Evolutionary conservation across 1,140 invertebrate genomes (phyloP).

Genomic region (Pseudomyrmex dendroicus): DNA sequence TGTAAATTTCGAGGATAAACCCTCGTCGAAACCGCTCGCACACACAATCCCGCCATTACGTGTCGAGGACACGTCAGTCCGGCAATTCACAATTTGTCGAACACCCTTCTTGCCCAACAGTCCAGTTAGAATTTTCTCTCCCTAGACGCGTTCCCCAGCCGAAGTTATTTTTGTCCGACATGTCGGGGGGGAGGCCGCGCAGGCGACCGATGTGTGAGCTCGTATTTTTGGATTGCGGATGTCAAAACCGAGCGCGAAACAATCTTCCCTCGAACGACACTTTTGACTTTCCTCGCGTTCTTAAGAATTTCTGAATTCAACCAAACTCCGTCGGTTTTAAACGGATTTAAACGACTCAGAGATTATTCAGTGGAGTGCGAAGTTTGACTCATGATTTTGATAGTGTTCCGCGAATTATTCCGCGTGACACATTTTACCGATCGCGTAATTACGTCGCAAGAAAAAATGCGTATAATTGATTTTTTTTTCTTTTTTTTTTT

Average conservation of each 20-base stretch:
- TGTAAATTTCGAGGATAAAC: constrained; percentile 37
- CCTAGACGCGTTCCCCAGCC: not conserved
- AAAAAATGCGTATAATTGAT: too few relatives aligned
- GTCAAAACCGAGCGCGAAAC: not conserved
- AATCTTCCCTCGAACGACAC: constrained; percentile 4
- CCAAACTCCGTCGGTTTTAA: not conserved
- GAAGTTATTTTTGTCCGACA: not conserved
- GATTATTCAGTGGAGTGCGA: not conserved
- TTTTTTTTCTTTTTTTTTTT: too few relatives aligned
- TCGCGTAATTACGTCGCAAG: too few relatives aligned
- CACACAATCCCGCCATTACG: not conserved
- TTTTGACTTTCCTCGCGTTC: not conserved
- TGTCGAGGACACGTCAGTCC: not conserved
- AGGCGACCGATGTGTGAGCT: not conserved
- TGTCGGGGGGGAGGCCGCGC: not conserved
- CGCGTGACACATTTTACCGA: too few relatives aligned
- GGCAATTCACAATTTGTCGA: constrained; percentile 13
- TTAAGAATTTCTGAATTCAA: not conserved
- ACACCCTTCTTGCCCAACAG: constrained; percentile 4
- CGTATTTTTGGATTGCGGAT: constrained; percentile 11
- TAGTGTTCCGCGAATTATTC: not conserved
- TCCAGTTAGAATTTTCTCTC: not conserved
- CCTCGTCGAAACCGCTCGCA: not conserved
- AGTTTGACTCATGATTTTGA: not conserved
- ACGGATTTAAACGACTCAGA: not conserved